Conservation (phyloP, 1,140 invertebrate genomes). For the Atta colombica region DNA sequence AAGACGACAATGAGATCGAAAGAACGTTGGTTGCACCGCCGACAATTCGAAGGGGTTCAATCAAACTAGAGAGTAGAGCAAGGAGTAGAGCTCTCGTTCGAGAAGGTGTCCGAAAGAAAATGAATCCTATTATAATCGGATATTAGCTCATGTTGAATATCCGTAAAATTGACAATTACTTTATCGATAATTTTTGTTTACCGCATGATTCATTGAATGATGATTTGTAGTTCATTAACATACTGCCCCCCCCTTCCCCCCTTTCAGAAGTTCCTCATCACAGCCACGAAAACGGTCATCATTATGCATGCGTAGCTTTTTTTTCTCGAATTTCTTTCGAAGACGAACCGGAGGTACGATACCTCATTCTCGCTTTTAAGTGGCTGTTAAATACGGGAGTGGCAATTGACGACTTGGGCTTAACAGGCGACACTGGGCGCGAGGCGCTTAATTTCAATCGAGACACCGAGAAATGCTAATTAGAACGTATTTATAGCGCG, state of each 20-base stretch:
- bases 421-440: conserved; percentile 65
- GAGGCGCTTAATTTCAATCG: conserved; percentile 75
- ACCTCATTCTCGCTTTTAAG: conserved; percentile 62
- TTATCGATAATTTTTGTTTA: conserved; percentile 1
- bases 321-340: not conserved
- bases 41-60: not conserved
- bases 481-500: conserved; percentile 77
- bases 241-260: too few species aligned
- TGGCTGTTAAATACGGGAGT: conserved; percentile 71
- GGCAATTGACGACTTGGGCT: conserved; percentile 71
- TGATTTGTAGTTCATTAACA: not conserved
- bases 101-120: not conserved
- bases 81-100: too few species aligned
- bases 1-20: conserved; percentile 12
- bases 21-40: not conserved
- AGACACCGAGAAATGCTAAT: conserved; percentile 80
- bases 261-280: not conserved
- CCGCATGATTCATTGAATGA: not conserved
- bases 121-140: not conserved
- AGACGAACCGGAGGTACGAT: conserved; percentile 38
- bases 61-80: not conserved
- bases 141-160: not conserved
- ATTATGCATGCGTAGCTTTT: not conserved
- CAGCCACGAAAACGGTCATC: not conserved
- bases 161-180: conserved; percentile 6